Base-by-base conservation (phyloP, 2,888 invertebrate species). In the Graphium colonna region DNA sequence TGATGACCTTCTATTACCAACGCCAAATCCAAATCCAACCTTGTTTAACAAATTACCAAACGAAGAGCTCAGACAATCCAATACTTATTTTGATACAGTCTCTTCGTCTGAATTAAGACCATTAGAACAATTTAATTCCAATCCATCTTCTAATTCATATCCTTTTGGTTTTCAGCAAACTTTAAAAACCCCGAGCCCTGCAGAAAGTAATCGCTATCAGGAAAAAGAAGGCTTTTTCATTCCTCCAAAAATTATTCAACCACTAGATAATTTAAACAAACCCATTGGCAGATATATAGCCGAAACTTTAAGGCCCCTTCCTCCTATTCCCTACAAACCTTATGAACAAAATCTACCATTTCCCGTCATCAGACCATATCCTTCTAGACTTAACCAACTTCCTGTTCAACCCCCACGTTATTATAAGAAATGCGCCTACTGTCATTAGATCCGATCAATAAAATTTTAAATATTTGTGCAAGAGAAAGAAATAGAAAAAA, bases 111-210 rank as follows among this genome's bases (percentile, higher is more conserved):
- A 48, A 44, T 44, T 17, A 2, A 21, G 21, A 5, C 53, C 48
- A 0, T 40, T 44, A n/a, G 39, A 53, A 31, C 39, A 48, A n/a
- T 44, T 44, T 8, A 40, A 46, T 40, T 28, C 17, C 1, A 49
- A 53, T 43, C 39, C 44, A n/a, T 49, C 21, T 39, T 39, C 53
- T 4, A 53, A 53, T 44, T 28, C 53, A 21, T 53, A 53, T 53
- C 49, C 53, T 7, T 49, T 18, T 4, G 43, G 38, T 8, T 44
- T 43, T 12, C 39, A 31, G 15, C 15, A 8, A 39, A 33, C 49
- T 10, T 3, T 31, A 39, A 43, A 38, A 39, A 44, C 49, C 3
- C 18, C 12, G 18, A 49, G 16, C 15, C 44, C 48, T 12, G 3
- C 44, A 18, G 49, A 46, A 39, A 15, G 28, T 5, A 43, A 12